phyloP scores from a whole-genome alignment of 1,140 invertebrate species.

The Musca domestica region DNA sequence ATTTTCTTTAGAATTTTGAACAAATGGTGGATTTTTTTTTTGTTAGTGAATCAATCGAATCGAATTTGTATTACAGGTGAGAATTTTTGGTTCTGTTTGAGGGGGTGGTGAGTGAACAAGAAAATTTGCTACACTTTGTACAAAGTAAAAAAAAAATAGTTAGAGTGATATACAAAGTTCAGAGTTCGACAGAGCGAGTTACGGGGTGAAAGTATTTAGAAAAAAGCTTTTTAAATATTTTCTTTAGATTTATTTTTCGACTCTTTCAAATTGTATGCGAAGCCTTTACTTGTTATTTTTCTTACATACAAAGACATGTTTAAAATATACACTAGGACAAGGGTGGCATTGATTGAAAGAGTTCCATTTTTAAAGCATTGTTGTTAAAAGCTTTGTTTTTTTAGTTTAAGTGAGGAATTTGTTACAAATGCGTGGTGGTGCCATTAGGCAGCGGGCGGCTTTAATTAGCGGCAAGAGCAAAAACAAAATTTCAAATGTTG shows the following conservation, averaged over 20 bases:
- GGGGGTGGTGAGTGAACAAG: neutral
- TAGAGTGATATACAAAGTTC: neutral
- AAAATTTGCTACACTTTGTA: conserved; percentile 27
- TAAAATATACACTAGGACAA: neutral
- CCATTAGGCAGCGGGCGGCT: no score
- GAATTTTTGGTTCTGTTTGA: no score
- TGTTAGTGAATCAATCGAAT: neutral
- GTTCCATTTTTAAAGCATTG: neutral
- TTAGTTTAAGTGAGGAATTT: neutral
- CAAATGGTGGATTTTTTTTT: conserved; percentile 16
- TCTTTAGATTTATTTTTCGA: no score
- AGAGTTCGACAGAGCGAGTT: conserved; percentile 34
- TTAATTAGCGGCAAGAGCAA: no score
- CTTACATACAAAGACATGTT: neutral
- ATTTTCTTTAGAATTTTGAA: neutral
- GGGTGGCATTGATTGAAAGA: neutral
- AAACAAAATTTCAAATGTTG: no score
- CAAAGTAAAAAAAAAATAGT: conserved; percentile 21
- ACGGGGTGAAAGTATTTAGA: conserved; percentile 29
- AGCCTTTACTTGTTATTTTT: no score
- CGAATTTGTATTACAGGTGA: neutral
- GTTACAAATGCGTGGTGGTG: conserved; percentile 17
- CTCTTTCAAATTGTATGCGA: no score
- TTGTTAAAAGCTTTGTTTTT: conserved; percentile 22
- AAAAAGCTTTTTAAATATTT: no score